Conservation (phyloP, 2,888 invertebrate genomes). For the Chalcosyrphus nemorum region DNA sequence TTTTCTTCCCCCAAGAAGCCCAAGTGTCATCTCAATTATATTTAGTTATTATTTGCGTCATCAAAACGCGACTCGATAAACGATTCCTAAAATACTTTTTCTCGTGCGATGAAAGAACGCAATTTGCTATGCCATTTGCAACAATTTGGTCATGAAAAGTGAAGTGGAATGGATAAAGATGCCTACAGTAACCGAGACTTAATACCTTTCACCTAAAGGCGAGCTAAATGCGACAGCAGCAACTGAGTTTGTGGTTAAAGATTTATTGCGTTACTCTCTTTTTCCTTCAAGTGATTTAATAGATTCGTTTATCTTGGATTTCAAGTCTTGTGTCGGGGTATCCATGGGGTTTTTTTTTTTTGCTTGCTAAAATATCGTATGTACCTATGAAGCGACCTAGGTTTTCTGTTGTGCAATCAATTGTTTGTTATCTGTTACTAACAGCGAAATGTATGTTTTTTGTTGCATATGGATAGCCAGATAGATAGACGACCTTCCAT, state of each 20-base stretch:
- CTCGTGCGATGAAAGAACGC: neutral
- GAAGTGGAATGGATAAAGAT: neutral
- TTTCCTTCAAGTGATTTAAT: too few species aligned
- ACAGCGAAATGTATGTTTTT: too few species aligned
- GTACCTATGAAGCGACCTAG: neutral
- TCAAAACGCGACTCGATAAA: neutral
- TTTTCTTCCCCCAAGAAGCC: neutral
- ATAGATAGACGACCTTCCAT: too few species aligned
- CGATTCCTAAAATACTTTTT: constrained; percentile 5
- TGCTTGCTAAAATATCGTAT: constrained; percentile 3
- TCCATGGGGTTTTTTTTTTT: neutral
- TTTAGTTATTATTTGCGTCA: constrained; percentile 35
- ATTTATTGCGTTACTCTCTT: neutral
- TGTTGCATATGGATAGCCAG: too few species aligned
- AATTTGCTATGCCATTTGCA: neutral
- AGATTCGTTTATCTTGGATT: too few species aligned
- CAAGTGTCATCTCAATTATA: neutral
- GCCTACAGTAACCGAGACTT: neutral
- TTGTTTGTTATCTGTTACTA: too few species aligned
- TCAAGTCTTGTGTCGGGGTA: too few species aligned
- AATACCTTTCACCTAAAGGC: neutral
- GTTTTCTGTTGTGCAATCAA: neutral
- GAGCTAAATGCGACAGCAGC: neutral
- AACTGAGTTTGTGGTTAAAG: neutral
- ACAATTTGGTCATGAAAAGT: neutral